These are phyloP conservation scores for Equus quagga DNA, from an alignment of 2,113 vertebrate species.

Conservation along the genomic window DNA sequence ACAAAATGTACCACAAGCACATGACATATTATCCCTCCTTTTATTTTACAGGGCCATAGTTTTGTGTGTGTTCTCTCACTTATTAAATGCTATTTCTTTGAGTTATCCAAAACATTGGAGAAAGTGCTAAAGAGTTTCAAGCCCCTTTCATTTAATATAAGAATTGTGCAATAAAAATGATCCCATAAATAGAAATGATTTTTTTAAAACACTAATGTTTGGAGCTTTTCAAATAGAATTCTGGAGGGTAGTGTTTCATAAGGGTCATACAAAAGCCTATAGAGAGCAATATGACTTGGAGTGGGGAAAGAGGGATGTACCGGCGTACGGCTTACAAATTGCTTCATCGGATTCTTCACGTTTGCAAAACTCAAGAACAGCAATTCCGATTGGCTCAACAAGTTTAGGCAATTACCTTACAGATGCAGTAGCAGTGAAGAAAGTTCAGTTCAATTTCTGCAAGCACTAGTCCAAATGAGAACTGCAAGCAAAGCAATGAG, in stretches of 20 bases:
- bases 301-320: slow-evolving; percentile 27
- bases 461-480: slow-evolving; percentile 78
- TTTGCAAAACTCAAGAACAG: slow-evolving; percentile 77
- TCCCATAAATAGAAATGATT: background rate
- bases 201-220: slow-evolving; percentile 21
- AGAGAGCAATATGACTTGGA: slow-evolving; percentile 47
- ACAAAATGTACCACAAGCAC: background rate
- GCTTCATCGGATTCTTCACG: slow-evolving; percentile 72
- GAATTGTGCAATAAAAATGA: slow-evolving; percentile 26
- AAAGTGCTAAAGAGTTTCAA: slow-evolving; percentile 40
- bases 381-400: slow-evolving; percentile 65
- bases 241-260: slow-evolving; percentile 38
- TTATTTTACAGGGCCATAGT: slow-evolving; percentile 23
- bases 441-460: slow-evolving; percentile 79
- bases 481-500: slow-evolving; percentile 76
- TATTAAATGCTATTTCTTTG: slow-evolving; percentile 31
- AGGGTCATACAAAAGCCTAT: slow-evolving; percentile 7
- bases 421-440: slow-evolving; percentile 64
- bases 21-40: background rate
- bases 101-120: background rate
- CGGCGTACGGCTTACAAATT: slow-evolving; percentile 68
- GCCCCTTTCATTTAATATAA: background rate
- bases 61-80: background rate
- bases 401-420: slow-evolving; percentile 82
- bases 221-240: slow-evolving; percentile 59